Evolutionary conservation across 2,888 invertebrate species (phyloP), one percentile per base, ranked within the genome.

Genomic region (Torymus auratus): DNA sequence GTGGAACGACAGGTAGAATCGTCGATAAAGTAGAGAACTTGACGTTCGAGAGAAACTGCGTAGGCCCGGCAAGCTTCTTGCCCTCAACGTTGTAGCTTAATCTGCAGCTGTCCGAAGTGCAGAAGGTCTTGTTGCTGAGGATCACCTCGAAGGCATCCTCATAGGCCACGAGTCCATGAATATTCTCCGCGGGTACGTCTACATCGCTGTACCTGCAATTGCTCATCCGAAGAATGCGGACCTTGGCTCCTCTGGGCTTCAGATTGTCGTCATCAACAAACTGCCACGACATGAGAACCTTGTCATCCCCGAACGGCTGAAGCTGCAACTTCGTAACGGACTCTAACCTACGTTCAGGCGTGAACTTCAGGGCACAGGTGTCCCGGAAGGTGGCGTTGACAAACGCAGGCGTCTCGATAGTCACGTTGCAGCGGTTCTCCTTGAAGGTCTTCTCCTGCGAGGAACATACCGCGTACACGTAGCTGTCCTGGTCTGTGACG

Each of bases 351-450:
- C 20, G 70, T 10, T 55, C 10, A 0, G 61, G 17, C 0, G 2
- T n/a, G 0, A 78, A 7, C n/a, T 23, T 15, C n/a, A 81, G 13
- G 1, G 1, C 2, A 20, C 78, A 81, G 2, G 17, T 62, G 5
- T 81, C 78, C 15, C 12, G 53, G 60, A 73, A 81, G 0, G 70
- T 74, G 2, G 81, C 78, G 60, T 74, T 78, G 1, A 4, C 4
- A 12, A 81, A 78, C 0, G 60, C 64, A 13, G 78, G 78, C 1
- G 81, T 75, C n/a, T 81, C 81, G 5, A 81, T 10, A 3, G 67
- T 75, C 0, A 78, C 68, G 50, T 70, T 78, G 52, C 78, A 81
- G 1, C 28, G 15, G 14, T 65, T 67, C 2, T 62, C 13, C 14
- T 74, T 65, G 20, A 81, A 78, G 15, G 55, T 61, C 17, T 65